Evolutionary conservation across 2,888 invertebrate species (phyloP).

Genomic region (Ferdinandea cuprea): DNA sequence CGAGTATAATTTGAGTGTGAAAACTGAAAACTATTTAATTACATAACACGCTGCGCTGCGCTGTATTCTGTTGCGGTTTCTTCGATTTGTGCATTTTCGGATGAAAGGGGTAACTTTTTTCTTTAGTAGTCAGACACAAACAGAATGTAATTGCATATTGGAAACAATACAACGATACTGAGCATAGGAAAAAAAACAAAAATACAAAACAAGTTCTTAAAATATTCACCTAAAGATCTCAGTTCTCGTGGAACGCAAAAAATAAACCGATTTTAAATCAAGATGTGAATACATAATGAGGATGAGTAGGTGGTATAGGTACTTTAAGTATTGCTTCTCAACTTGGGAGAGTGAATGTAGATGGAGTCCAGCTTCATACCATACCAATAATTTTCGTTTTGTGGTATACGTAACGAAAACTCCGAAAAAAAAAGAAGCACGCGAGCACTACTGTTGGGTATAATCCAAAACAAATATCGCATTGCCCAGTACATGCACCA

Average conservation of each 20-base stretch:
- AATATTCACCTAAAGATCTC: slow-evolving; percentile 53
- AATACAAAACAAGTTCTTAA: slow-evolving; percentile 48
- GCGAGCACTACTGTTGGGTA: slow-evolving; percentile 35
- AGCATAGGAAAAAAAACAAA: neutral
- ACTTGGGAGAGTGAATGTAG: slow-evolving; percentile 29
- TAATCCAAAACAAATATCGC: slow-evolving; percentile 53
- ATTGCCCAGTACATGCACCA: slow-evolving; percentile 36
- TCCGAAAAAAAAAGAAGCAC: slow-evolving; percentile 25
- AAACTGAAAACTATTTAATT: slow-evolving; percentile 68
- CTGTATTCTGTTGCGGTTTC: slow-evolving; percentile 33
- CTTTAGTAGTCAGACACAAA: slow-evolving; percentile 11
- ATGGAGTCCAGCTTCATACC: slow-evolving; percentile 1
- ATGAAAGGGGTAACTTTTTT: neutral
- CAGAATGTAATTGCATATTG: slow-evolving; percentile 27
- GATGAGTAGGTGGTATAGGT: too few species aligned
- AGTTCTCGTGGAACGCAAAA: slow-evolving; percentile 21
- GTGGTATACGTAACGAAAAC: slow-evolving; percentile 18
- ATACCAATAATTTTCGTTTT: neutral
- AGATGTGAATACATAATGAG: slow-evolving; percentile 65
- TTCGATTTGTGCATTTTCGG: slow-evolving; percentile 26
- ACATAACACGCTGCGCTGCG: slow-evolving; percentile 60
- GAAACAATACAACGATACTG: slow-evolving; percentile 28
- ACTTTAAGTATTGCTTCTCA: slow-evolving; percentile 15
- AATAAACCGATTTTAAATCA: slow-evolving; percentile 41
- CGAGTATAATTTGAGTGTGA: slow-evolving; percentile 59